Percentiles rank a stretch among this genome's conserved stretches.
phyloP scores from a whole-genome alignment of 2,888 invertebrate species.

The Sarcophaga subvicina region DNA sequence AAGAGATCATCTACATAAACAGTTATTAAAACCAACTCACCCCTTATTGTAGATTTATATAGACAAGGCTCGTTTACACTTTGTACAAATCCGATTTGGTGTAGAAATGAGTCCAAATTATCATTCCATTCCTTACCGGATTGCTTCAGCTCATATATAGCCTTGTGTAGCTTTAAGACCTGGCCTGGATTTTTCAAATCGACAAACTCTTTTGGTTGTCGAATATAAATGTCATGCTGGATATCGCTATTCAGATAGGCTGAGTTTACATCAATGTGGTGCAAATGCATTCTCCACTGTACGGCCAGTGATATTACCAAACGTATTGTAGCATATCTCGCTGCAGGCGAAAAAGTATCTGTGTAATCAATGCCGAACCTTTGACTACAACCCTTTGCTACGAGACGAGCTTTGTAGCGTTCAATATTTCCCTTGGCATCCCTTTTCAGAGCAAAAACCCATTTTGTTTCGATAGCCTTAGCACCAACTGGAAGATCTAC shows the following conservation, averaged over 20 bases:
- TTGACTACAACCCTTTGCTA: slow-evolving; percentile 62
- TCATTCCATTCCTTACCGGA: slow-evolving; percentile 24
- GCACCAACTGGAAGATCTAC: slow-evolving; percentile 30
- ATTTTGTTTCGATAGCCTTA: slow-evolving; percentile 27
- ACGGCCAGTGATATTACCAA: slow-evolving; percentile 32
- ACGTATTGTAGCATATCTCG: slow-evolving; percentile 43
- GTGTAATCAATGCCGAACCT: slow-evolving; percentile 30
- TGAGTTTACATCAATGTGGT: slow-evolving; percentile 46
- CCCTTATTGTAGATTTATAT: background rate
- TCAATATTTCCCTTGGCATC: slow-evolving; percentile 11
- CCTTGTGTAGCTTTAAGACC: slow-evolving; percentile 16
- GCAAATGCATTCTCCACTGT: slow-evolving; percentile 47
- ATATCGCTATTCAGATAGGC: slow-evolving; percentile 55
- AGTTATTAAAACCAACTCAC: background rate
- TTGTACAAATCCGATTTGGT: slow-evolving; percentile 6
- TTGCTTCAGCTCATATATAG: too few species aligned
- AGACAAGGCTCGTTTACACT: background rate
- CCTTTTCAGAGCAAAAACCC: slow-evolving; percentile 16
- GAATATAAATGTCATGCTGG: slow-evolving; percentile 52
- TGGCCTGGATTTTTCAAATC: background rate
- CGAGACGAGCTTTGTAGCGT: slow-evolving; percentile 9
- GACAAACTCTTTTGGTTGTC: slow-evolving; percentile 31
- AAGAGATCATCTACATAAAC: too few species aligned
- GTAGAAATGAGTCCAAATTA: too few species aligned
- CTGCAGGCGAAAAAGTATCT: slow-evolving; percentile 46